These are phyloP conservation scores for Pollenia labialis DNA, from an alignment of 2,888 invertebrate species.

Conservation along the genomic window DNA sequence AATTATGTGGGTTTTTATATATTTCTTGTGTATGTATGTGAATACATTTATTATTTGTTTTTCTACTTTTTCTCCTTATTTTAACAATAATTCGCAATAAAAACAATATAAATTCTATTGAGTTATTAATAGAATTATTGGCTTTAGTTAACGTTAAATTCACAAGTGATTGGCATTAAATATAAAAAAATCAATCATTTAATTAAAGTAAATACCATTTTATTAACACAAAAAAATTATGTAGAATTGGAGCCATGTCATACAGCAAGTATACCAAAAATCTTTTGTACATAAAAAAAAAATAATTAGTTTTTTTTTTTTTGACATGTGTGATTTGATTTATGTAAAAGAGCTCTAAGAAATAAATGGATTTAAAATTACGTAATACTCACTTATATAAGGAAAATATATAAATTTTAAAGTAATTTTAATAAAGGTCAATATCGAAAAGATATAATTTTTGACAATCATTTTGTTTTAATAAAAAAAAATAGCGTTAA, in stretches of 20 bases:
- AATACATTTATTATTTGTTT: background rate
- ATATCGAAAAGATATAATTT: too few relatives aligned
- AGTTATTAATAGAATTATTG: constrained; percentile 1
- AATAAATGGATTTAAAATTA: too few relatives aligned
- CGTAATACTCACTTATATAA: too few relatives aligned
- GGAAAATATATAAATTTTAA: too few relatives aligned
- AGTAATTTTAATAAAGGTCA: too few relatives aligned
- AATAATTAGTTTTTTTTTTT: background rate
- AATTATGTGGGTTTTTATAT: constrained; percentile 47
- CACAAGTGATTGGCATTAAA: constrained; percentile 30
- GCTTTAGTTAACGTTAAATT: constrained; percentile 2
- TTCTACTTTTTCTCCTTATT: background rate
- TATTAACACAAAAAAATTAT: background rate
- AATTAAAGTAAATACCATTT: background rate
- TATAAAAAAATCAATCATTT: constrained; percentile 8
- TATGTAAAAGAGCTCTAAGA: background rate
- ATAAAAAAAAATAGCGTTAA: too few relatives aligned
- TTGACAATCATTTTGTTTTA: too few relatives aligned
- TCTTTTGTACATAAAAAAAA: too few relatives aligned
- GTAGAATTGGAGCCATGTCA: too few relatives aligned
- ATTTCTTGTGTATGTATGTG: background rate
- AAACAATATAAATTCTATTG: constrained; percentile 2
- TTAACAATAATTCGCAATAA: constrained; percentile 20
- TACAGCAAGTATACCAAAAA: too few relatives aligned
- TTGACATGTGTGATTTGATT: background rate